These are phyloP conservation scores for Poecilia velifera DNA, from an alignment of 2,797 vertebrate genomes.

Conservation along the genomic window DNA sequence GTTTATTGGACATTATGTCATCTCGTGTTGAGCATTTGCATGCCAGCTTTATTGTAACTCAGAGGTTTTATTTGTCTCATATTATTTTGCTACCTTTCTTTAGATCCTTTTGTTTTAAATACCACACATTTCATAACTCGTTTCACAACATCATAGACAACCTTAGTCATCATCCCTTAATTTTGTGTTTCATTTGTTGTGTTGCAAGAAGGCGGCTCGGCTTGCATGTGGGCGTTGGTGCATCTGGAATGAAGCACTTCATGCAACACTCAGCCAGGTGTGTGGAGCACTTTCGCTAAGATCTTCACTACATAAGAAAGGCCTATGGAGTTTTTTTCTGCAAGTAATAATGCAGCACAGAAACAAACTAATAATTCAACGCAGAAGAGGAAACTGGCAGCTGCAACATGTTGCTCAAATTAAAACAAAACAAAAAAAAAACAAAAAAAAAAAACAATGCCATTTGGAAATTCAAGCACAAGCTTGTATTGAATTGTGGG, in stretches of 20 bases:
- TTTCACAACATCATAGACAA: neutral
- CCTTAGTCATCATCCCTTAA: neutral
- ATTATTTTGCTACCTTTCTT: neutral
- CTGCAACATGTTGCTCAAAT: conserved; percentile 33
- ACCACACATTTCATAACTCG: neutral
- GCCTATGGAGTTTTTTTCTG: conserved; percentile 22
- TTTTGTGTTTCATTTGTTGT: neutral
- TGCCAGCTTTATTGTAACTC: neutral
- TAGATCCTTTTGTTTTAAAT: neutral
- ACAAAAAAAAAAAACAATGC: neutral
- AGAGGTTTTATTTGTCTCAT: neutral
- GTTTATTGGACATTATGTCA: neutral
- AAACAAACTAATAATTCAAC: neutral
- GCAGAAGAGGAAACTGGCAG: conserved; percentile 12
- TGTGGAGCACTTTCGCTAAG: neutral
- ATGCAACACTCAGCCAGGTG: conserved; percentile 11
- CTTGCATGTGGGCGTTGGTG: neutral
- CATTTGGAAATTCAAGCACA: conserved; percentile 13
- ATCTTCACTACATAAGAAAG: conserved; percentile 26
- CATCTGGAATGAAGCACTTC: conserved; percentile 9
- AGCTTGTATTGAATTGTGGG: conserved; percentile 6
- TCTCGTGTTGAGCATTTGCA: neutral
- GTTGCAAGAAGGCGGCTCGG: neutral
- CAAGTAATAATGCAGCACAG: conserved; percentile 28
- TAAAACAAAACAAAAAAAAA: no score